A percentile compares a stretch with the other conserved stretches of the same genome.
These are phyloP conservation scores for Rhodinocichla rosea DNA, from an alignment of 2,113 vertebrate species.

Conservation along the genomic window DNA sequence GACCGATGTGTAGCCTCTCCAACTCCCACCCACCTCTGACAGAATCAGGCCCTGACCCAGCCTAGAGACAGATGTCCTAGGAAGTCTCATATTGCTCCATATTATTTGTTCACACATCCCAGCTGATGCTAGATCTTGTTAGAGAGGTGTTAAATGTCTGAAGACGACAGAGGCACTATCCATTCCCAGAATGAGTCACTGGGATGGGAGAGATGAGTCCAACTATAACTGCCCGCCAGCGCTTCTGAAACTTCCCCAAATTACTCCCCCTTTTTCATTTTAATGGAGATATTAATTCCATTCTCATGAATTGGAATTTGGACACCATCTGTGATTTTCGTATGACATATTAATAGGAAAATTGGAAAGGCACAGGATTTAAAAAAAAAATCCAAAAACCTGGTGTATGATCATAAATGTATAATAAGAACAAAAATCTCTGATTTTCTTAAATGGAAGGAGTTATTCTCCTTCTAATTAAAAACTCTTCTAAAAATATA, in stretches of 20 bases:
- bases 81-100: slow-evolving; percentile 38
- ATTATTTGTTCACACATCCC: slow-evolving; percentile 49
- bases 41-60: slow-evolving; percentile 15
- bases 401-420: background rate
- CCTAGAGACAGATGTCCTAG: slow-evolving; percentile 35
- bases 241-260: slow-evolving; percentile 24
- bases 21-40: background rate
- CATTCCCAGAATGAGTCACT: slow-evolving; percentile 49
- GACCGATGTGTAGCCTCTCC: background rate
- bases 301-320: slow-evolving; percentile 55
- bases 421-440: background rate
- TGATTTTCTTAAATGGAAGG: background rate
- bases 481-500: background rate
- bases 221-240: background rate
- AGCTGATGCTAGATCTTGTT: slow-evolving; percentile 45
- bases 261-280: slow-evolving; percentile 16
- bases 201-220: background rate
- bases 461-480: background rate
- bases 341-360: slow-evolving; percentile 47
- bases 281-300: slow-evolving; percentile 46
- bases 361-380: background rate
- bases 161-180: slow-evolving; percentile 7
- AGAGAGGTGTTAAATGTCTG: slow-evolving; percentile 48
- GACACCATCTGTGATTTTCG: background rate
- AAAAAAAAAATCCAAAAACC: background rate